A percentile compares a stretch with the other conserved stretches of the same genome.
Conservation (phyloP, 30 jellyfish, hydroid and myxozoan genomes). For the Calvadosia cruxmelitensis region DNA sequence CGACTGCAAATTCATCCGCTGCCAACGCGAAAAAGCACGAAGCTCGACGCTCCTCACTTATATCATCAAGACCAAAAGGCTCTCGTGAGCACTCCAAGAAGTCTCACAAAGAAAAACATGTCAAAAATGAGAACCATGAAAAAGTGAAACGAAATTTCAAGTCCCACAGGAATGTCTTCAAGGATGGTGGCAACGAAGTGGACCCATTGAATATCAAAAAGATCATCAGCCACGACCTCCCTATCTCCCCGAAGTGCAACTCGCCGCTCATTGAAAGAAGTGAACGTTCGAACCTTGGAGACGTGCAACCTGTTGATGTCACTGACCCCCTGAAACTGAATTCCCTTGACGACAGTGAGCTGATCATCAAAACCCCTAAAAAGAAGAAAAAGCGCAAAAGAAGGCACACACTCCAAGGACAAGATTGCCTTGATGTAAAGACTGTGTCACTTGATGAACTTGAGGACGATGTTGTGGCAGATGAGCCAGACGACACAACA, state of each 20-base stretch:
- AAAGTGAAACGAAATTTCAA: not conserved
- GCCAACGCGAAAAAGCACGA: too few species aligned
- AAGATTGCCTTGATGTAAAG: not conserved
- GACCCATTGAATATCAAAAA: constrained; percentile 21
- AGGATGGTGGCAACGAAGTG: not conserved
- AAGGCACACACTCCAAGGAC: constrained; percentile 31
- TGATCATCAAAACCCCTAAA: constrained; percentile 28
- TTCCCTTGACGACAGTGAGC: constrained; percentile 49
- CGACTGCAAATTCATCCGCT: too few species aligned
- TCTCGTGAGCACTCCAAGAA: too few species aligned
- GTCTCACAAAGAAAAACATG: not conserved
- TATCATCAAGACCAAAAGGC: too few species aligned
- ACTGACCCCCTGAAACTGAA: constrained; percentile 73
- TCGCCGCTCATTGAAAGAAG: constrained; percentile 64
- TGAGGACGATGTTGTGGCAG: not conserved
- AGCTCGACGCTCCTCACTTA: too few species aligned
- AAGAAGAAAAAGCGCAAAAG: constrained; percentile 50
- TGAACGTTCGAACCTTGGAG: constrained; percentile 40
- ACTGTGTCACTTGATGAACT: not conserved
- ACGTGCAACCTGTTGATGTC: constrained; percentile 58
- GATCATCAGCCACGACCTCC: constrained; percentile 7
- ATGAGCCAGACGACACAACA: not conserved
- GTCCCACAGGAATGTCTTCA: not conserved
- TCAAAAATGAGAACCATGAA: not conserved
- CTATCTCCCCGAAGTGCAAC: constrained; percentile 20